These are phyloP conservation scores for Embiotoca jacksoni DNA, from an alignment of 2,113 vertebrate genomes.

Conservation along the genomic window DNA sequence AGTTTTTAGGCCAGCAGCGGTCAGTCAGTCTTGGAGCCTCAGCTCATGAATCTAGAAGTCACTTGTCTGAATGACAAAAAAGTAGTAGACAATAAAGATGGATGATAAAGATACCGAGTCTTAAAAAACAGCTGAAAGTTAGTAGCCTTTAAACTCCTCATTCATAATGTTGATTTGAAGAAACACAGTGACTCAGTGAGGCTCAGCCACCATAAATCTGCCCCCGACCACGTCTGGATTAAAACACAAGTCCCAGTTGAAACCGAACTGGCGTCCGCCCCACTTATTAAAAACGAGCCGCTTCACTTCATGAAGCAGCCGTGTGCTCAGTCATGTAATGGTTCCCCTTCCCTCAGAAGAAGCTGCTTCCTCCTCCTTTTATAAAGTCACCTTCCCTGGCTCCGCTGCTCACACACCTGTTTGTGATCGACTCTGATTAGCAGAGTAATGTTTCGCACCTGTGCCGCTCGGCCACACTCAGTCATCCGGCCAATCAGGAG, in stretches of 20 bases:
- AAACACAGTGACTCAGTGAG: too few species aligned
- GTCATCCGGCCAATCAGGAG: constrained; percentile 61
- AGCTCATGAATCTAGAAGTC: background rate
- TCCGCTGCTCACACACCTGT: constrained; percentile 64
- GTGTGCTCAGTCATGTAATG: constrained; percentile 18
- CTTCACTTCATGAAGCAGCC: constrained; percentile 8
- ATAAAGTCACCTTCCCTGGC: constrained; percentile 48
- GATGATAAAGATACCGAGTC: too few species aligned
- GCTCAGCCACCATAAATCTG: too few species aligned
- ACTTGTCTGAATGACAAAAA: too few species aligned
- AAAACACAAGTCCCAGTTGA: too few species aligned
- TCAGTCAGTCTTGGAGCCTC: background rate
- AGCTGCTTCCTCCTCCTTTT: constrained; percentile 1
- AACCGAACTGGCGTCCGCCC: background rate
- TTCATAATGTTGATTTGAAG: too few species aligned
- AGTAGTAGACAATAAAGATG: too few species aligned
- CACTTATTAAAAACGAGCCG: constrained; percentile 34
- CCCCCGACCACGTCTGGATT: too few species aligned
- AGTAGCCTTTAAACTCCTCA: too few species aligned
- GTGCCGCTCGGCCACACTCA: constrained; percentile 48
- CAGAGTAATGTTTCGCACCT: constrained; percentile 72
- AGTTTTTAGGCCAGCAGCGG: constrained; percentile 1
- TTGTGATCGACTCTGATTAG: constrained; percentile 70
- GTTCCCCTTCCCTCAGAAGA: constrained; percentile 19
- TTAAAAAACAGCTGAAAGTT: too few species aligned